Conservation (phyloP, 2,797 vertebrate species). For the Nasua narica region DNA sequence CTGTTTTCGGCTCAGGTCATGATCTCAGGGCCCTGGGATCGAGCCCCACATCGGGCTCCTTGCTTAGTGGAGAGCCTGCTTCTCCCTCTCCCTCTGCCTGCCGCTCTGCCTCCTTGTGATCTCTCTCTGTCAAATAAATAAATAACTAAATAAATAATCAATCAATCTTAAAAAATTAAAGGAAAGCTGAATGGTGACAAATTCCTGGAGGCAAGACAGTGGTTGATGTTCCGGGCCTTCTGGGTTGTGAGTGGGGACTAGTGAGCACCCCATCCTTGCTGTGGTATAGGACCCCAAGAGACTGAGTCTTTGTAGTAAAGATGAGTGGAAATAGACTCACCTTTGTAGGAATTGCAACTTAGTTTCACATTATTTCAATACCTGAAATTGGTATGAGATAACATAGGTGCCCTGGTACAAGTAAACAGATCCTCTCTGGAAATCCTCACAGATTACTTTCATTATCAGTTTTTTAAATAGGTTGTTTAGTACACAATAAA, state of each 20-base stretch:
- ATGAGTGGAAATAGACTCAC: not conserved
- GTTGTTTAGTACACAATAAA: not conserved
- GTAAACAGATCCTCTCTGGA: not conserved
- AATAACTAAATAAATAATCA: too few species aligned
- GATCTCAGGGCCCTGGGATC: too few species aligned
- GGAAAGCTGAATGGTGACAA: not conserved
- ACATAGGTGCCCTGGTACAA: not conserved
- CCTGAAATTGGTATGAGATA: not conserved
- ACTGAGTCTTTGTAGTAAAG: not conserved
- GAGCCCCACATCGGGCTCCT: too few species aligned
- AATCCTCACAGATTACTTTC: not conserved
- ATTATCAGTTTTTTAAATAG: not conserved
- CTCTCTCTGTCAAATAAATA: too few species aligned
- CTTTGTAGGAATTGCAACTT: not conserved
- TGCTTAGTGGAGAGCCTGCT: too few species aligned
- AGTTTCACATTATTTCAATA: not conserved
- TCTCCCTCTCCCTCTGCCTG: too few species aligned
- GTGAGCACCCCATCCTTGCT: not conserved
- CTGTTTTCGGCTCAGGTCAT: too few species aligned
- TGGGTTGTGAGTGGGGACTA: not conserved
- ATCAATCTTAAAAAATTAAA: too few species aligned
- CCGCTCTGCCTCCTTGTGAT: too few species aligned
- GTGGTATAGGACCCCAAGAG: not conserved
- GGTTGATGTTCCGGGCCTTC: not conserved
- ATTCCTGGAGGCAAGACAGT: not conserved